Conservation (phyloP, 2,888 invertebrate genomes). For the Melikaiella ostensackeni region DNA sequence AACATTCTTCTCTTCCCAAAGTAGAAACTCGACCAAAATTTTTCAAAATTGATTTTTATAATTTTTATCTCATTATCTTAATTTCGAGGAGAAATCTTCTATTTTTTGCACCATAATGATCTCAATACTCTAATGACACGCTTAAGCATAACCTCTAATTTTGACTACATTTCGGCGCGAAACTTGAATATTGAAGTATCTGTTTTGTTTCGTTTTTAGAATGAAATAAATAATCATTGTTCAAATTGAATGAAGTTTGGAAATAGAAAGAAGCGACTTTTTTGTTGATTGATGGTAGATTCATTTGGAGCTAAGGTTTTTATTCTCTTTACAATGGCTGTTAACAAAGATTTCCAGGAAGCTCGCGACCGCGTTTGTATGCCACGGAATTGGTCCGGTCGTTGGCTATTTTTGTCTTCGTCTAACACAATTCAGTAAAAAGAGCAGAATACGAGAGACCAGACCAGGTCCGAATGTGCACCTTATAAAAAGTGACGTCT, state of each 20-base stretch:
- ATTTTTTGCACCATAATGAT: too few species aligned
- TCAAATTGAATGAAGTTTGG: not conserved
- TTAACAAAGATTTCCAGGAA: constrained; percentile 63
- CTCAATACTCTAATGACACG: too few species aligned
- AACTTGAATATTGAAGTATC: too few species aligned
- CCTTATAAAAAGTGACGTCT: constrained; percentile 59
- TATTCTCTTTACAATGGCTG: constrained; percentile 56
- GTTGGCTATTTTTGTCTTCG: constrained; percentile 54
- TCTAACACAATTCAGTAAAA: constrained; percentile 57
- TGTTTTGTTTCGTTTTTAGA: too few species aligned
- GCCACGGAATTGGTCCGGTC: constrained; percentile 43
- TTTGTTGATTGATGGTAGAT: constrained; percentile 28
- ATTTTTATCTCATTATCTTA: not conserved
- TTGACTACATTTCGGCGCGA: too few species aligned
- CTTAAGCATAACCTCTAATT: too few species aligned
- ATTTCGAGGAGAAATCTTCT: too few species aligned
- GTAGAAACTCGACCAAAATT: constrained; percentile 10
- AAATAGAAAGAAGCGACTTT: not conserved
- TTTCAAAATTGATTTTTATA: not conserved
- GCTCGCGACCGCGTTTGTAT: constrained; percentile 54
- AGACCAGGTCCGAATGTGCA: constrained; percentile 43
- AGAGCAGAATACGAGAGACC: constrained; percentile 47
- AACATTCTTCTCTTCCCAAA: constrained; percentile 10
- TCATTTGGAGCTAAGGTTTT: constrained; percentile 58
- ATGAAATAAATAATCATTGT: too few species aligned